Evolutionary conservation across 2,888 invertebrate genomes (phyloP), one percentile per base, ranked within the genome.

Genomic region (Aspidapion aeneum): DNA sequence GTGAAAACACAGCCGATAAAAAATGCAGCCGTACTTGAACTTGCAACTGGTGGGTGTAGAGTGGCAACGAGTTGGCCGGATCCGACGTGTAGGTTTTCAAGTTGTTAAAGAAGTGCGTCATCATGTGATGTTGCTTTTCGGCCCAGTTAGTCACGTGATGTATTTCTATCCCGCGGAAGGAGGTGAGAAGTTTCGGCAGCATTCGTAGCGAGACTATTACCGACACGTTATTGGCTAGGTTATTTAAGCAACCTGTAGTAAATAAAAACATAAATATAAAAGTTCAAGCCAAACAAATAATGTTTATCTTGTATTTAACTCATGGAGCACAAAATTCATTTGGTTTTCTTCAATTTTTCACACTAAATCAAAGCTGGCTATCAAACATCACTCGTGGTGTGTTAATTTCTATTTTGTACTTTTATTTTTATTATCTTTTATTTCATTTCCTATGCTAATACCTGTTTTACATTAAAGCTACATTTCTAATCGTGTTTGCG

Each of bases 91-190:
- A 96, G 70, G 89, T 87, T 60, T 91, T 89, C 57, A 96, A 82
- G 79, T 96, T 94, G 74, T 90, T 91, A 72, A 97, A 92, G 80
- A 96, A 96, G 76, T 94, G 88, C 12, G 90, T 87, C 91, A 95
- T 93, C 96, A 97, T 95, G 71, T 91, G 89, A 71, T 94, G 90
- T 74, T 95, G 93, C 52, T 90, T 87, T 75, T 96, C 96, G 2
- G 96, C 96, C 96, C 96, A 96, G 81, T 94, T 88, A 1, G 95
- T 94, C 69, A 93, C 89, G 77, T 90, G 88, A 80, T 93, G 93
- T 75, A 92, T 93, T 75, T 94, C 93, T 81, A 91, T 87, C 21
- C 92, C 91, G 1, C 95, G 87, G 72, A 94, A 88, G 16, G 96
- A 96, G 1, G 92, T 92, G 73, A 97, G 87, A 56, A 97, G 79